Conservation (phyloP, 2,113 vertebrate genomes). For the Hiodon alosoides region DNA sequence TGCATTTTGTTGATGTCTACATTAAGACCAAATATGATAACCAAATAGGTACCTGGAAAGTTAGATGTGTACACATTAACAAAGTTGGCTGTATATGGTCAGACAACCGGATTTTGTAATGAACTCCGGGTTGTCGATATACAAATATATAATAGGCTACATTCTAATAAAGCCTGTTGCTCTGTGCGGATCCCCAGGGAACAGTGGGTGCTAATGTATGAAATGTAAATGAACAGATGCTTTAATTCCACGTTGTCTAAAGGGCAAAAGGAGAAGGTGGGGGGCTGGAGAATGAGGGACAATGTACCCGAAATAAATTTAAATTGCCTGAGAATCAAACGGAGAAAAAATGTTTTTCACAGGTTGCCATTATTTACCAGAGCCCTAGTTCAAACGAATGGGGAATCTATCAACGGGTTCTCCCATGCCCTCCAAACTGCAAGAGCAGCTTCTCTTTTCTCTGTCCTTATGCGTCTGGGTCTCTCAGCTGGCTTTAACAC, state of each 20-base stretch:
- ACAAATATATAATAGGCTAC: conserved; percentile 50
- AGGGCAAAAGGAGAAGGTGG: conserved; percentile 26
- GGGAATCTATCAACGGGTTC: too few relatives aligned
- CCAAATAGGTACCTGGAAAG: too few relatives aligned
- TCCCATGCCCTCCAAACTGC: too few relatives aligned
- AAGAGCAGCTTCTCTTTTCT: too few relatives aligned
- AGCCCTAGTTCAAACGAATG: too few relatives aligned
- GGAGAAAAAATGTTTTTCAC: background rate
- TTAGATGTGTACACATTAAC: too few relatives aligned
- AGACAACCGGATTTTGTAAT: conserved; percentile 43
- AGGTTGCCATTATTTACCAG: too few relatives aligned
- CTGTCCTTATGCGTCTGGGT: too few relatives aligned
- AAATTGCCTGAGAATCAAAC: background rate
- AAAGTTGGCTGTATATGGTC: too few relatives aligned
- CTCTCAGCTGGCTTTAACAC: too few relatives aligned
- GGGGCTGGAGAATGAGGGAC: conserved; percentile 20
- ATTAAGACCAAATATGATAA: too few relatives aligned
- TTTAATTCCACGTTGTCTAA: conserved; percentile 39
- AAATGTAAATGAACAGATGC: conserved; percentile 53
- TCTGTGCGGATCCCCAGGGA: conserved; percentile 45
- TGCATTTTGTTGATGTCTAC: too few relatives aligned
- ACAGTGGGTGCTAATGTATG: conserved; percentile 39
- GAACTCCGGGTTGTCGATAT: conserved; percentile 54
- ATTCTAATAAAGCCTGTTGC: conserved; percentile 41
- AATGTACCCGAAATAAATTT: conserved; percentile 26